A percentile compares a stretch with the other conserved stretches of the same genome.
phyloP scores from a whole-genome alignment of 2,888 invertebrate species.

The Zelleria hepariella region DNA sequence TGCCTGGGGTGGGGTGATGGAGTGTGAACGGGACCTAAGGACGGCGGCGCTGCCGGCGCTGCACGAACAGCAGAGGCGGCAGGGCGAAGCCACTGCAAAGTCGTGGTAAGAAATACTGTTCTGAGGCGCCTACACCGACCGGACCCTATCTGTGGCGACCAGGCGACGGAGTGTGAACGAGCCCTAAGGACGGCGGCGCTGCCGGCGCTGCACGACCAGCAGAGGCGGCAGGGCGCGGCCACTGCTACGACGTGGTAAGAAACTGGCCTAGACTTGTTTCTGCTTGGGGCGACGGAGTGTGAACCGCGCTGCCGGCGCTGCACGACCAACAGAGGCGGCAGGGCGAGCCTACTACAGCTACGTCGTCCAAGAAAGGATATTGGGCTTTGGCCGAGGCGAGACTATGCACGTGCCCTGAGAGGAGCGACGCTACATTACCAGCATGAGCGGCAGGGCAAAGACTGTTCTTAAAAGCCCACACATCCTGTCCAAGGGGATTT shows the following conservation, averaged over 20 bases:
- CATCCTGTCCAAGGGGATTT: too few relatives aligned
- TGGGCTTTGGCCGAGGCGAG: constrained; percentile 76
- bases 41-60: constrained; percentile 88
- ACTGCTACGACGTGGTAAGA: constrained; percentile 86
- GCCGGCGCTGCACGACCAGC: constrained; percentile 89
- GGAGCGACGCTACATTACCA: constrained; percentile 88
- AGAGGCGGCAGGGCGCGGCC: constrained; percentile 90
- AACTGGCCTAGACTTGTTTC: too few relatives aligned
- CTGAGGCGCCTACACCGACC: too few relatives aligned
- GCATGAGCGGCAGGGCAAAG: constrained; percentile 89
- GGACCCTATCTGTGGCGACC: constrained; percentile 79
- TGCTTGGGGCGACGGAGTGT: constrained; percentile 90
- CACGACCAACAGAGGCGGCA: constrained; percentile 90
- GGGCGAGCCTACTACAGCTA: constrained; percentile 88
- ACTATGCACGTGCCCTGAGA: constrained; percentile 90
- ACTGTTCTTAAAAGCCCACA: too few relatives aligned
- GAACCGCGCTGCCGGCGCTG: constrained; percentile 89
- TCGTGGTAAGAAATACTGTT: constrained; percentile 76
- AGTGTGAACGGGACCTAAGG: constrained; percentile 90
- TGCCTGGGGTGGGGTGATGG: constrained; percentile 85
- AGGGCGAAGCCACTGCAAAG: constrained; percentile 88
- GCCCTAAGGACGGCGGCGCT: constrained; percentile 87
- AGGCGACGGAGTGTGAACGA: constrained; percentile 91
- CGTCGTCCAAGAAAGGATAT: constrained; percentile 79
- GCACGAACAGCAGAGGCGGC: constrained; percentile 88